Evolutionary conservation across 2,797 vertebrate genomes (phyloP).

Genomic region (Pseudochirops cupreus): DNA sequence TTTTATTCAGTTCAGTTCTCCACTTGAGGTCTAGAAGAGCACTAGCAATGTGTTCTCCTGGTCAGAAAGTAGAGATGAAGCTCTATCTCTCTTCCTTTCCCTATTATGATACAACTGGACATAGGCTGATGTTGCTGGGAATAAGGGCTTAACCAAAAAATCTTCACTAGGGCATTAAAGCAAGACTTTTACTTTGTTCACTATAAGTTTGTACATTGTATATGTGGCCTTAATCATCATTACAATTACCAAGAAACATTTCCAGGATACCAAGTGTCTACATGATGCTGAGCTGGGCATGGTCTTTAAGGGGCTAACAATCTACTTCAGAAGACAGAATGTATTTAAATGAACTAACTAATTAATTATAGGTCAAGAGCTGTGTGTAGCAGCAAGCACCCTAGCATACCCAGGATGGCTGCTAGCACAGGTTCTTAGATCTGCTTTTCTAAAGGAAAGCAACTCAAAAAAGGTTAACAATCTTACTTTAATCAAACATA

Average conservation of each 20-base stretch:
- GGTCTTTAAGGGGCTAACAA: neutral
- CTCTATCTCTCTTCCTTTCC: neutral
- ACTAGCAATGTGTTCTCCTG: neutral
- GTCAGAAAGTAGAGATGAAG: conserved; percentile 3
- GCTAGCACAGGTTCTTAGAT: too few relatives aligned
- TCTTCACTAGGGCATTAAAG: neutral
- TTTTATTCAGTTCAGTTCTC: neutral
- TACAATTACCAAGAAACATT: neutral
- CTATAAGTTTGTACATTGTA: neutral
- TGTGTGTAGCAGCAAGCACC: too few relatives aligned
- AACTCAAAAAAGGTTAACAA: too few relatives aligned
- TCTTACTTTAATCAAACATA: too few relatives aligned
- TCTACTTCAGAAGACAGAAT: neutral
- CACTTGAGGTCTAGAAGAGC: neutral
- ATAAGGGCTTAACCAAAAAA: neutral
- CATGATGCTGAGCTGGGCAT: neutral
- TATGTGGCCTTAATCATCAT: neutral
- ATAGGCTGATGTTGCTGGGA: neutral
- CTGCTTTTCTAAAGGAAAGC: too few relatives aligned
- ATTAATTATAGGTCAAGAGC: neutral
- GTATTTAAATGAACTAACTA: neutral
- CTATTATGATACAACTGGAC: neutral
- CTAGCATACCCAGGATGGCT: too few relatives aligned
- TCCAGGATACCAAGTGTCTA: neutral
- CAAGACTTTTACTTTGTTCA: neutral